Conservation (phyloP, 2,888 invertebrate species). For the Phytoseiulus persimilis region DNA sequence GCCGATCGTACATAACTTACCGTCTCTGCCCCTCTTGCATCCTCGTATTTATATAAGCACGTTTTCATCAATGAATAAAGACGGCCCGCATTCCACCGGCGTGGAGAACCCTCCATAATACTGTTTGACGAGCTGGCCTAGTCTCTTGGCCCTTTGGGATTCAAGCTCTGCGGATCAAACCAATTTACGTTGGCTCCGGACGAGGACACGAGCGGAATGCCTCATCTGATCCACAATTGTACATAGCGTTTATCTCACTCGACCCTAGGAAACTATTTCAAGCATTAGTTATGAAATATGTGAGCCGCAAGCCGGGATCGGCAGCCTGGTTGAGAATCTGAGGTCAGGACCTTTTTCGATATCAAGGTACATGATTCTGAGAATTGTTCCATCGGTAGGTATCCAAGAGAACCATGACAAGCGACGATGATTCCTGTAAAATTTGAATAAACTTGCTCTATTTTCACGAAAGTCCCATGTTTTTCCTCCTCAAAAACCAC, state of each 20-base stretch:
- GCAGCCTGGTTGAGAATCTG: not conserved
- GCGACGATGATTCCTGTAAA: not conserved
- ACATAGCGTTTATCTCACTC: not conserved
- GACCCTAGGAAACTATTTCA: not conserved
- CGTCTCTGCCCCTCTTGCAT: not conserved
- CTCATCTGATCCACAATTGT: not conserved
- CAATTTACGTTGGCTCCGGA: not conserved
- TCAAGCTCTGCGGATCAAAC: not conserved
- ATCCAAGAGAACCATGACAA: not conserved
- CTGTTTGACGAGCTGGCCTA: not conserved
- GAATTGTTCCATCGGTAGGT: not conserved
- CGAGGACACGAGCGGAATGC: not conserved
- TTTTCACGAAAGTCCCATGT: not conserved
- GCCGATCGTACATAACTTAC: not conserved
- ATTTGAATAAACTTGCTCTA: not conserved
- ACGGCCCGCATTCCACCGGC: not conserved
- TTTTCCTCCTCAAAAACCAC: too few relatives aligned
- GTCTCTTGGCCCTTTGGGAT: not conserved
- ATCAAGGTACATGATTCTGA: not conserved
- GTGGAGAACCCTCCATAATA: not conserved
- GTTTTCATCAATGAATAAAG: not conserved
- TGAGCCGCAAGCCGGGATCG: not conserved
- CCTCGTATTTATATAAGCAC: not conserved
- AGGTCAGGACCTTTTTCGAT: not conserved
- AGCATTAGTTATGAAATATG: not conserved